phyloP scores from a whole-genome alignment of 2,888 invertebrate species.

The Apodemia mormo region DNA sequence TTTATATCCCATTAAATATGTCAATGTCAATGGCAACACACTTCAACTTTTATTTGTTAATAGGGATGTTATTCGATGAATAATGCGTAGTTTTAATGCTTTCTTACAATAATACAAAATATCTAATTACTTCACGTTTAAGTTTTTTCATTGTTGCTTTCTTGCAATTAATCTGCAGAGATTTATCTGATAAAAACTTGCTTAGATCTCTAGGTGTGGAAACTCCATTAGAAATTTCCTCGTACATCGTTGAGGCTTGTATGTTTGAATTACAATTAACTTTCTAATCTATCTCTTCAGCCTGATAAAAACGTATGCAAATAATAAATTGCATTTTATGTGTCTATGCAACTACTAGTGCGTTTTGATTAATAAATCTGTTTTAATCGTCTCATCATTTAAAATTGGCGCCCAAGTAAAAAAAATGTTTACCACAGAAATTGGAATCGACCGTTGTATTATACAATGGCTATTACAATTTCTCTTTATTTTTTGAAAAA shows the following conservation, averaged over 20 bases:
- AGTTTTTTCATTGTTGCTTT: constrained; percentile 3
- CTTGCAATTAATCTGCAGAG: constrained; percentile 16
- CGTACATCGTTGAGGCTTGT: constrained; percentile 39
- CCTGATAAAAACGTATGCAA: constrained; percentile 3
- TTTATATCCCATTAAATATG: too few relatives aligned
- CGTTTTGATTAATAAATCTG: neutral
- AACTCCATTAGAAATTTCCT: constrained; percentile 46
- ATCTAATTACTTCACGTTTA: neutral
- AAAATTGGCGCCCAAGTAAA: too few relatives aligned
- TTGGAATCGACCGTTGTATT: too few relatives aligned
- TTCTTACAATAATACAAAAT: neutral
- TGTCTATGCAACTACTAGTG: neutral
- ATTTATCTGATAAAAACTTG: constrained; percentile 39
- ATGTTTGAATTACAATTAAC: constrained; percentile 44
- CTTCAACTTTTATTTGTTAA: too few relatives aligned
- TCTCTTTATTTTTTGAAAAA: too few relatives aligned
- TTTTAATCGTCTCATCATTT: too few relatives aligned
- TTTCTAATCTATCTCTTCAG: constrained; percentile 43
- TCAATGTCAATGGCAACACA: too few relatives aligned
- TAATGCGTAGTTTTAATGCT: neutral
- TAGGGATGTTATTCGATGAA: too few relatives aligned
- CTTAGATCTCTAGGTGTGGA: constrained; percentile 37
- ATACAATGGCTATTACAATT: too few relatives aligned
- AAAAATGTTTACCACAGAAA: too few relatives aligned
- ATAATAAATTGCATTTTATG: constrained; percentile 8